Base-by-base conservation (phyloP, 2,888 invertebrate genomes). In the Hyposoter dolosus region DNA sequence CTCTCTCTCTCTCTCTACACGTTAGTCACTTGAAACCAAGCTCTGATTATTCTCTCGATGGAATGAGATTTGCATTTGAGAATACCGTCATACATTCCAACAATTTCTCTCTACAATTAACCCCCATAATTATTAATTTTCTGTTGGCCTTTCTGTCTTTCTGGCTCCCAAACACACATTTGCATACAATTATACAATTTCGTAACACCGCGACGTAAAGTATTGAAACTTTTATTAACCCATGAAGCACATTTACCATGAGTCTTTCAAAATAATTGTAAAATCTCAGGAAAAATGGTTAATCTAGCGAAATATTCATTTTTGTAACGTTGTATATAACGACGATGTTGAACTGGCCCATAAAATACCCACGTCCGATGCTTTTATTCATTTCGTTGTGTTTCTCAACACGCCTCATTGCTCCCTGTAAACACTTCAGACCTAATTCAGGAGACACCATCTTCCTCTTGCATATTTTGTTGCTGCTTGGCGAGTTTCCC, bases 41-140 rank as follows among this genome's bases (percentile, higher is more conserved):
- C 81, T 23, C 45, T 60, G 60, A 12, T 69, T 43, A 45, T 40
- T 85, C 71, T 79, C 77, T 66, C 63, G 53, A 75, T 78, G 68
- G 65, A 82, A 82, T 53, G 81, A 79, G 81, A 83, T 86, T 81
- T 81, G 86, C 81, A 86, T 74, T 81, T 53, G 77, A 68, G 68
- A 66, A 53, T 65, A 45, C 82, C 71, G 66, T 75, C 45, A 50
- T 35, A n/a, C 50, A 71, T n/a, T 75, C 74, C 40, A 28, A 23
- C 28, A 53, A 12, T 32, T 50, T 32, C 78, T 56, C 76, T 79
- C 65, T 79, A 72, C 53, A 66, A 53, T 65, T 40, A 66, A 83
- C 32, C 79, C 76, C 83, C 83, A 85, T 83, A 69, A 82, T 83
- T 85, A 80, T 83, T 79, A 83, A 85, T 83, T 83, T 35, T 35